Evolutionary conservation across 2,888 invertebrate species (phyloP), one percentile per base, ranked within the genome.

Genomic region (Empis stercorea): DNA sequence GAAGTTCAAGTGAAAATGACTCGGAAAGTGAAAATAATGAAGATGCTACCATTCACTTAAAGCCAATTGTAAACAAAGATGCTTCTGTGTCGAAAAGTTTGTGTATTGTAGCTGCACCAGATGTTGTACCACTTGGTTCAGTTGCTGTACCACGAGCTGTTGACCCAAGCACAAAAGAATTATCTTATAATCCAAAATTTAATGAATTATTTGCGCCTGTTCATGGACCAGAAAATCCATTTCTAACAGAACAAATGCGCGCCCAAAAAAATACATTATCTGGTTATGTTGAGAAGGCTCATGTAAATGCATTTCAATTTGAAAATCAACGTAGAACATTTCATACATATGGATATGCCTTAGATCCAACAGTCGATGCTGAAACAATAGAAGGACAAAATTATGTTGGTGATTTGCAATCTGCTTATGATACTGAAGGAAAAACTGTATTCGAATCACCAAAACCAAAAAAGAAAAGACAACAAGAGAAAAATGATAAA

Each of bases 221-320:
- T 52, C 78, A 85, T 43, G 97, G 97, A 0, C 97, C 97, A 0
- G 81, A 81, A 56, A 94, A 97, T 71, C 97, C 97, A 0, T 89
- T 86, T 62, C 83, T 87, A 68, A 92, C 94, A 0, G 81, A 86
- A 60, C 93, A 94, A 61, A 86, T 92, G 72, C 79, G 76, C 53
- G 87, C 95, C 0, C 74, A 77, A 7, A 84, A 91, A 62, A 99
- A 99, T 64, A 94, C 87, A 58, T 71, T 97, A 11, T 84, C 96
- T 0, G 99, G 99, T 1, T 94, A 80, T 70, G 88, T 95, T 0
- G 99, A 99, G 63, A 82, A 85, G 53, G 94, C 96, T 0, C 92
- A 96, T 65, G 81, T 99, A 44, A 96, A 87, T 69, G 87, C 89
- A 57, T 99, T 99, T 68, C 91, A 95, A 59, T 97, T 97, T 76